These are phyloP conservation scores for Myanophis thanlyinensis DNA, from an alignment of 2,113 vertebrate genomes.

Conservation along the genomic window DNA sequence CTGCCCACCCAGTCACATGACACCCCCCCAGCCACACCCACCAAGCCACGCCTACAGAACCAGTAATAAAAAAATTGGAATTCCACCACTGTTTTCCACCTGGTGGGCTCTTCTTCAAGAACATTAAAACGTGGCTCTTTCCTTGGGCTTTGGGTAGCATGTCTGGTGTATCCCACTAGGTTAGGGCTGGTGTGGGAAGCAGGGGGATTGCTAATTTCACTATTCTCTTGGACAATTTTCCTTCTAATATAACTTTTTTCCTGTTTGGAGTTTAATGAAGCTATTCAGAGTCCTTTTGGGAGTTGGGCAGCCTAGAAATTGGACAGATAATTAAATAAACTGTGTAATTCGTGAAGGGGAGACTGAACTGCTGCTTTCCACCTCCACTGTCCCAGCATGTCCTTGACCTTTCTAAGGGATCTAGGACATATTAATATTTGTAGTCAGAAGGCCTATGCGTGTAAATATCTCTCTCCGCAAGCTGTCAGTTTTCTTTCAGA, in stretches of 20 bases:
- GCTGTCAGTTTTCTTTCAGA: neutral
- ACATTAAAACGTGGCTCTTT: neutral
- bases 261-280: neutral
- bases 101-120: neutral
- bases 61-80: no score
- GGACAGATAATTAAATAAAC: neutral
- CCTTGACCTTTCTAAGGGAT: neutral
- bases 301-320: neutral
- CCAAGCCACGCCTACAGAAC: no score
- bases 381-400: neutral
- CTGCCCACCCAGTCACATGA: no score
- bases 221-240: neutral
- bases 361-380: neutral
- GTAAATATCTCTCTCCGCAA: neutral
- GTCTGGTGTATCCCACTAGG: neutral
- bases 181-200: neutral
- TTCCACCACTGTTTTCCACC: no score
- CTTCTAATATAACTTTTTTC: neutral
- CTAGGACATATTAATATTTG: neutral
- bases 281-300: neutral
- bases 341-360: neutral
- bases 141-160: neutral
- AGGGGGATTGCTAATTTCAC: neutral
- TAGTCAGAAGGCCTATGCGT: neutral
- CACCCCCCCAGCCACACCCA: no score